These are phyloP conservation scores for Drosophila serrata DNA, from an alignment of 1,140 invertebrate genomes.

Conservation along the genomic window DNA sequence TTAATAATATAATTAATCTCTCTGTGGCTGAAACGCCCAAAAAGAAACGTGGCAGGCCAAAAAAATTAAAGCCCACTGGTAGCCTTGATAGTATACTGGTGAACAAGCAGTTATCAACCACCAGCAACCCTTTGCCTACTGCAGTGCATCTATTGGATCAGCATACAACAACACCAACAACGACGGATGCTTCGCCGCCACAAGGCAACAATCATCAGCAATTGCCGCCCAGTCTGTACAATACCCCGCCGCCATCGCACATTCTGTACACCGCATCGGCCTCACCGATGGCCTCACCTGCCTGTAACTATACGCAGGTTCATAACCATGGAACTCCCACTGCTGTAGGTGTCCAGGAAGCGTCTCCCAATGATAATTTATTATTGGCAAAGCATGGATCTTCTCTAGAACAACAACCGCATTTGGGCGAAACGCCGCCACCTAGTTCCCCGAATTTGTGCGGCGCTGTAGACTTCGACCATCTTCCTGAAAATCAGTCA, in stretches of 20 bases:
- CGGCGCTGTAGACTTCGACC: constrained; percentile 66
- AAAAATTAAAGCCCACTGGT: constrained; percentile 90
- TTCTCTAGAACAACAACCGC: constrained; percentile 41
- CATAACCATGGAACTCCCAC: constrained; percentile 46
- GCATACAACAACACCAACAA: constrained; percentile 1
- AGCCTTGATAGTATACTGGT: constrained; percentile 46
- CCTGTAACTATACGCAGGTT: constrained; percentile 67
- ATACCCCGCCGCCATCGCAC: constrained; percentile 70
- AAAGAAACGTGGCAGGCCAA: constrained; percentile 93
- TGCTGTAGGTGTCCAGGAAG: constrained; percentile 10
- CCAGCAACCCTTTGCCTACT: constrained; percentile 7
- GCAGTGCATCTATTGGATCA: constrained; percentile 55
- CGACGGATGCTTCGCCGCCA: constrained; percentile 44
- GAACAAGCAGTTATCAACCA: constrained; percentile 23
- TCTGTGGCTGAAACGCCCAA: constrained; percentile 56
- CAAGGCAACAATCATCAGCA: constrained; percentile 61
- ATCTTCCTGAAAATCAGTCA: constrained; percentile 43
- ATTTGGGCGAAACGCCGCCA: constrained; percentile 71
- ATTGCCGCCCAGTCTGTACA: constrained; percentile 62
- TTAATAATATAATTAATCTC: constrained; percentile 77
- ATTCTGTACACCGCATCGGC: constrained; percentile 65
- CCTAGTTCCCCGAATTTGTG: constrained; percentile 78
- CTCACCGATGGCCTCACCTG: constrained; percentile 78
- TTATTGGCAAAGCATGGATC: background rate
- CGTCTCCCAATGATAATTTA: constrained; percentile 27